A percentile compares a stretch with the other conserved stretches of the same genome.
Conservation (phyloP, 2,888 invertebrate genomes). For the Pyrochroa serraticornis region DNA sequence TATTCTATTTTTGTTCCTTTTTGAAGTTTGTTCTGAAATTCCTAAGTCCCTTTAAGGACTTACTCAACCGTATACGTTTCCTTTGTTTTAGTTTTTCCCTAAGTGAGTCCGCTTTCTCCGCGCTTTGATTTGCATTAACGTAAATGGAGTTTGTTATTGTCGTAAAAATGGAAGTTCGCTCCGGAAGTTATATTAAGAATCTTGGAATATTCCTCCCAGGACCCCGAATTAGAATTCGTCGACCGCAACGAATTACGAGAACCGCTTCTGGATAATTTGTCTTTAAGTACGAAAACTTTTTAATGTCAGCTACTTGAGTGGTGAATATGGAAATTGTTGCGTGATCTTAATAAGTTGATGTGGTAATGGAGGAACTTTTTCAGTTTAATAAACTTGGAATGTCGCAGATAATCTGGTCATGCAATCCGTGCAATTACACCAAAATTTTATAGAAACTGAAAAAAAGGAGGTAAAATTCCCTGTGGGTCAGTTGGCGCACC, state of each 20-base stretch:
- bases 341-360: background rate
- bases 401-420: background rate
- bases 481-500: background rate
- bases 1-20: too few relatives aligned
- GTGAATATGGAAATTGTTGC: background rate
- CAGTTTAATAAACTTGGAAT: background rate
- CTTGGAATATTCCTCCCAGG: too few relatives aligned
- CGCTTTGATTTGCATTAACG: too few relatives aligned
- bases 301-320: background rate
- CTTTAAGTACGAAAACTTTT: background rate
- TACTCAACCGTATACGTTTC: too few relatives aligned
- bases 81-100: too few relatives aligned
- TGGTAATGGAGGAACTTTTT: background rate
- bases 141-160: too few relatives aligned
- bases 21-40: too few relatives aligned
- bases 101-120: too few relatives aligned
- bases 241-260: background rate
- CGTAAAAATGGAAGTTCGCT: too few relatives aligned
- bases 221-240: too few relatives aligned
- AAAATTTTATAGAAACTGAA: background rate
- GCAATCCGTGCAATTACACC: background rate
- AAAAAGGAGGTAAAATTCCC: background rate
- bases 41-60: too few relatives aligned
- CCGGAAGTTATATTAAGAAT: too few relatives aligned
- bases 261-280: constrained; percentile 1